A percentile compares a stretch with the other conserved stretches of the same genome.
Conservation (phyloP, 2,888 invertebrate genomes). For the Chloroclystis v-ata region DNA sequence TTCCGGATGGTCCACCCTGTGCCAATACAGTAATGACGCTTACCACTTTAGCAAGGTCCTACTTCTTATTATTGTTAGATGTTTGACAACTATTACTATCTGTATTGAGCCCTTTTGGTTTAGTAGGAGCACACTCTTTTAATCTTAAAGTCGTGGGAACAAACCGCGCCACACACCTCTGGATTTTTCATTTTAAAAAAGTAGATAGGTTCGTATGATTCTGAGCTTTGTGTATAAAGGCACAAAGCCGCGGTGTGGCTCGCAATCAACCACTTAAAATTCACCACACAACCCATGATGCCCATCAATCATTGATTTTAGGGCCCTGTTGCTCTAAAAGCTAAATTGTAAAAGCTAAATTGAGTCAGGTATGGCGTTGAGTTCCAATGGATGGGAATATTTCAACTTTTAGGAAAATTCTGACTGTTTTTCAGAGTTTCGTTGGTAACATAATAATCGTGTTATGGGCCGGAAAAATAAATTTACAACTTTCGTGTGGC, state of each 20-base stretch:
- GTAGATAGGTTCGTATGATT: no score
- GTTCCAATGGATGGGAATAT: neutral
- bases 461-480: no score
- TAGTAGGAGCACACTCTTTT: no score
- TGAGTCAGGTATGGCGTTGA: neutral
- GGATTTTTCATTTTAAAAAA: neutral
- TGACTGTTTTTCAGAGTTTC: no score
- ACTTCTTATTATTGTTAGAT: conserved; percentile 37
- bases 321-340: neutral
- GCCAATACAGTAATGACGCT: conserved; percentile 56
- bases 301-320: neutral
- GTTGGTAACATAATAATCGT: no score
- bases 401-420: no score
- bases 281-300: neutral
- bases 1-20: conserved; percentile 50
- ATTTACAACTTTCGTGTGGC: no score
- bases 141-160: no score
- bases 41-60: conserved; percentile 46
- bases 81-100: conserved; percentile 2
- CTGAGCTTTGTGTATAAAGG: no score
- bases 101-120: no score
- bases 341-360: neutral
- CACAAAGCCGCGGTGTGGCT: no score
- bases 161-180: no score
- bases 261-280: neutral